phyloP scores from a whole-genome alignment of 2,113 vertebrate genomes.

The Mesembrinibis cayennensis region DNA sequence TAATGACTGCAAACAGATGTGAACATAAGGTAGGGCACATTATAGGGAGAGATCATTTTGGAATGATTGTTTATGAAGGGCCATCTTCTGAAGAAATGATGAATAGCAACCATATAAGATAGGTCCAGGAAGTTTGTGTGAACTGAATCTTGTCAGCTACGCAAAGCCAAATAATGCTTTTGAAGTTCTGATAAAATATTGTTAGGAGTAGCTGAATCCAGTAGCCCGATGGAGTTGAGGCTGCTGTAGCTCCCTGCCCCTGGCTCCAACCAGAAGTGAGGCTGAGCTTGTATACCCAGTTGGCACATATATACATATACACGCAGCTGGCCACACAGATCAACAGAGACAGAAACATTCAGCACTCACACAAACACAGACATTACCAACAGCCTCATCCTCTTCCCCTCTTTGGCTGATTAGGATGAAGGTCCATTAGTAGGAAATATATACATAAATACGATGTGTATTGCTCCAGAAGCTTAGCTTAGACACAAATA shows the following conservation, averaged over 20 bases:
- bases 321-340: not conserved
- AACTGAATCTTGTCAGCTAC: not conserved
- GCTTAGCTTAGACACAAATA: not conserved
- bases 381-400: not conserved
- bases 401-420: not conserved
- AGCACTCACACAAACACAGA: not conserved
- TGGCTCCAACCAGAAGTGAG: not conserved
- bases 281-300: not conserved
- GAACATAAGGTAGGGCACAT: not conserved
- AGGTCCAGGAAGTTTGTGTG: not conserved
- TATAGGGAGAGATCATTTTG: not conserved
- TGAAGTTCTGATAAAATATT: not conserved
- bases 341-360: not conserved
- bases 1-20: not conserved
- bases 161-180: not conserved
- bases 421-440: not conserved
- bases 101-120: not conserved
- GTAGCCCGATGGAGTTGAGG: not conserved
- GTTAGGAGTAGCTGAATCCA: not conserved
- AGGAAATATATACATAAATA: not conserved
- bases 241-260: not conserved
- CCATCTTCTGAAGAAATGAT: not conserved
- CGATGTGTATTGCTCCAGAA: not conserved
- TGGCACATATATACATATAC: not conserved
- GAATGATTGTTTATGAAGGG: not conserved